Percentiles rank a stretch among this genome's conserved stretches.
These are phyloP conservation scores for Tenthredo distinguenda DNA, from an alignment of 2,888 invertebrate species.

Conservation along the genomic window DNA sequence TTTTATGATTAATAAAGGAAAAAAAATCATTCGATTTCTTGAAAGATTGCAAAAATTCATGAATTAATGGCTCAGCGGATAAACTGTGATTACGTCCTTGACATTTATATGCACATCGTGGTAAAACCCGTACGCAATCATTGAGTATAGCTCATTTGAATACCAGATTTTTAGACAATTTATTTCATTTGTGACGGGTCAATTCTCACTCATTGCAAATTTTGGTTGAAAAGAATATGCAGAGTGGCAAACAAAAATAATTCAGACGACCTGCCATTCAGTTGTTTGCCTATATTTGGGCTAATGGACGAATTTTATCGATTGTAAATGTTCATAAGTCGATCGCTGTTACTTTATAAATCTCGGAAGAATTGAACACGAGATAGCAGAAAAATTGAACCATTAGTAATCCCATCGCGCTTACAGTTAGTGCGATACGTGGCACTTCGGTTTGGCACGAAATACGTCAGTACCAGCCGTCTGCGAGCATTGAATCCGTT, in stretches of 20 bases:
- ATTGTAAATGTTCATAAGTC: not conserved
- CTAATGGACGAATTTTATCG: not conserved
- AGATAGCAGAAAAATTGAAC: not conserved
- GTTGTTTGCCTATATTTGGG: not conserved
- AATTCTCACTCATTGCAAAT: not conserved
- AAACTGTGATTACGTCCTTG: not conserved
- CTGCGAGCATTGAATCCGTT: not conserved
- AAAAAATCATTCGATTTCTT: not conserved
- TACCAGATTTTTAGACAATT: not conserved
- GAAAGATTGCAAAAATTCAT: not conserved
- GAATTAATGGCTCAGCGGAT: not conserved
- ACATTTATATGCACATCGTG: constrained; percentile 2
- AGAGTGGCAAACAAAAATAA: not conserved
- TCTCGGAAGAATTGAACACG: too few species aligned
- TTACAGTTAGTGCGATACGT: constrained; percentile 20
- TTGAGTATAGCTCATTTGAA: not conserved
- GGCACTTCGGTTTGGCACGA: not conserved
- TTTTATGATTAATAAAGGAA: not conserved
- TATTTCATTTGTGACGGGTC: not conserved
- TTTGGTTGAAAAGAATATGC: not conserved
- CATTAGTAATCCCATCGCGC: not conserved
- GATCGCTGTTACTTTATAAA: not conserved
- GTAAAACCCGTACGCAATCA: not conserved
- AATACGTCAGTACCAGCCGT: not conserved
- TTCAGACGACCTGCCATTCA: not conserved